Percentiles rank a stretch among this genome's conserved stretches.
Evolutionary conservation across 64 coral and sea anemone species (phyloP).

Genomic region (Dendrophyllia cribrosa): DNA sequence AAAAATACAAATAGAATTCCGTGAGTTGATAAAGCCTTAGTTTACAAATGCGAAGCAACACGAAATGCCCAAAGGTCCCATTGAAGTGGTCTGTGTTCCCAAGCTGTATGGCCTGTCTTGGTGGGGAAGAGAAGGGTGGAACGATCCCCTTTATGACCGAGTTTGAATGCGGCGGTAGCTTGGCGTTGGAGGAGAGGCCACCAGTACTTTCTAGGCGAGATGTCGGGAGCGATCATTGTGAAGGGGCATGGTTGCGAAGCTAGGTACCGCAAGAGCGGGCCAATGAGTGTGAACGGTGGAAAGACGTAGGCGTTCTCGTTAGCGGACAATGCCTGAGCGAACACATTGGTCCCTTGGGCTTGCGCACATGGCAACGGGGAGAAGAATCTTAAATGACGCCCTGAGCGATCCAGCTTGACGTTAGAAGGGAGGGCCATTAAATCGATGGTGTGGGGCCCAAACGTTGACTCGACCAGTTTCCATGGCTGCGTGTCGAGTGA

Average conservation of each 20-base stretch:
- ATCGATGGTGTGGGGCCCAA: too few relatives aligned
- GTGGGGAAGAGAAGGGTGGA: background rate
- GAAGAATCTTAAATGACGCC: too few relatives aligned
- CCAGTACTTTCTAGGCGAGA: constrained; percentile 13
- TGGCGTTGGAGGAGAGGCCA: background rate
- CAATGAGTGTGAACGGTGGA: constrained; percentile 47
- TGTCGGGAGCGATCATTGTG: constrained; percentile 8
- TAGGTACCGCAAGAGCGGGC: constrained; percentile 22
- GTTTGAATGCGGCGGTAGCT: background rate
- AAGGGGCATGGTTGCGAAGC: background rate
- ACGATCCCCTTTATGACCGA: background rate
- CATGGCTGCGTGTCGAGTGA: too few relatives aligned
- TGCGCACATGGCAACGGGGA: background rate
- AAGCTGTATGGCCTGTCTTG: background rate
- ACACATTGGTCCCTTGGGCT: constrained; percentile 19
- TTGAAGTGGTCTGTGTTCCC: background rate
- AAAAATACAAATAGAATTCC: background rate
- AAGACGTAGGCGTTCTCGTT: constrained; percentile 56
- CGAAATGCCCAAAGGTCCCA: constrained; percentile 52
- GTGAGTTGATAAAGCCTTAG: background rate
- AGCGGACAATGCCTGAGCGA: background rate
- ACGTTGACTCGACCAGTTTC: too few relatives aligned
- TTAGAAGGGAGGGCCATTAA: too few relatives aligned
- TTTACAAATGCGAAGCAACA: background rate
- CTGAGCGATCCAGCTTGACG: too few relatives aligned